A percentile compares a stretch with the other conserved stretches of the same genome.
These are phyloP conservation scores for Dryobates pubescens DNA, from an alignment of 2,797 vertebrate genomes.

Conservation along the genomic window DNA sequence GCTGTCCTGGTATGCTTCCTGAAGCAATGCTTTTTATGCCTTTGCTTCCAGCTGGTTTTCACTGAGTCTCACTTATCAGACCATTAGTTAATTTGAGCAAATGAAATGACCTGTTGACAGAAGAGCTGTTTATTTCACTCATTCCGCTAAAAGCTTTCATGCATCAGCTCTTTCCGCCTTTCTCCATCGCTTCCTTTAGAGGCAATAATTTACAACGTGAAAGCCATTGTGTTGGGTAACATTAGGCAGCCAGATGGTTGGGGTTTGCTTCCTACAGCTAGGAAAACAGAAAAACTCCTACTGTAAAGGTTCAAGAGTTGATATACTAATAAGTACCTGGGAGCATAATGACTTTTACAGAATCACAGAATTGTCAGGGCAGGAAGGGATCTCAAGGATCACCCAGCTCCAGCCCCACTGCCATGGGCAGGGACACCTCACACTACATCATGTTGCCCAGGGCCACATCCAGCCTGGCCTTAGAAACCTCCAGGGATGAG, in stretches of 20 bases:
- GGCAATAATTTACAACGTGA: slow-evolving; percentile 2
- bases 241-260: slow-evolving; percentile 17
- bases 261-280: neutral
- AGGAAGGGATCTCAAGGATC: too few species aligned
- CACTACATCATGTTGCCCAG: too few species aligned
- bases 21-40: neutral
- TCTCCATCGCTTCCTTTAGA: neutral
- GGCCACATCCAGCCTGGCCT: too few species aligned
- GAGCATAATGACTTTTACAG: neutral
- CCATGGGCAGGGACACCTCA: too few species aligned
- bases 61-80: slow-evolving; percentile 21
- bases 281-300: slow-evolving; percentile 21
- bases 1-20: neutral
- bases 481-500: too few species aligned
- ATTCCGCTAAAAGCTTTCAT: slow-evolving; percentile 35
- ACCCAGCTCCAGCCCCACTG: too few species aligned
- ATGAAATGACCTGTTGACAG: slow-evolving; percentile 40
- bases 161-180: neutral
- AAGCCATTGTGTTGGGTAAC: slow-evolving; percentile 15
- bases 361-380: too few species aligned
- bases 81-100: slow-evolving; percentile 39
- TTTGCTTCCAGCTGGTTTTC: slow-evolving; percentile 16
- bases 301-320: neutral
- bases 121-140: slow-evolving; percentile 42
- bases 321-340: neutral